phyloP scores from a whole-genome alignment of 2,113 vertebrate genomes.

The Anhinga rufa region DNA sequence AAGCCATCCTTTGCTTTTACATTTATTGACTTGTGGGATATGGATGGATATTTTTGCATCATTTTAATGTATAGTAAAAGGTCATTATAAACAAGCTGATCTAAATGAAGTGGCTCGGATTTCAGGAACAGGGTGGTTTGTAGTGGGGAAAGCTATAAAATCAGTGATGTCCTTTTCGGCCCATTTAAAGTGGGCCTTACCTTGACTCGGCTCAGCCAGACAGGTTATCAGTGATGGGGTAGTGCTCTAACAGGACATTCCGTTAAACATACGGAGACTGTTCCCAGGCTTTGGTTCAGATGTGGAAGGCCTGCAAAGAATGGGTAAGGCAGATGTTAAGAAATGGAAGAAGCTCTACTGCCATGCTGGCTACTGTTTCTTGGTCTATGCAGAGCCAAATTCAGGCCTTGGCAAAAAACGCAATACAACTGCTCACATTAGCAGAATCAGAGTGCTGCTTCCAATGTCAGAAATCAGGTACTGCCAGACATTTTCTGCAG shows the following conservation, averaged over 20 bases:
- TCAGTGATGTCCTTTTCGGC: neutral
- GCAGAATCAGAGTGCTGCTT: neutral
- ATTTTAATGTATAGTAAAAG: neutral
- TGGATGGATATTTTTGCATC: neutral
- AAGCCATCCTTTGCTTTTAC: neutral
- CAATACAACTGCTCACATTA: neutral
- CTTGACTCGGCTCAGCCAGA: neutral
- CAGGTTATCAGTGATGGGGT: neutral
- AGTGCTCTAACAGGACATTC: neutral
- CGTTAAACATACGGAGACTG: too few relatives aligned
- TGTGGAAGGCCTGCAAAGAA: neutral
- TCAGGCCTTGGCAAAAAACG: neutral
- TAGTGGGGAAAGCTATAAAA: neutral
- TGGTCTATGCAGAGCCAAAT: neutral
- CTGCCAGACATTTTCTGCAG: neutral
- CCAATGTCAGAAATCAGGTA: neutral
- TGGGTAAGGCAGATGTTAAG: neutral
- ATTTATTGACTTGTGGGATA: neutral
- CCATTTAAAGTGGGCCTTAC: neutral
- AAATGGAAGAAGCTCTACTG: neutral
- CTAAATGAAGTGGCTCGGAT: neutral
- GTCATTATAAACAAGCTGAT: neutral
- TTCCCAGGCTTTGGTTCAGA: neutral
- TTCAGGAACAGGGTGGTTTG: neutral
- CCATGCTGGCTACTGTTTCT: neutral